phyloP scores from a whole-genome alignment of 2,888 invertebrate genomes.

The Drosophila robusta region DNA sequence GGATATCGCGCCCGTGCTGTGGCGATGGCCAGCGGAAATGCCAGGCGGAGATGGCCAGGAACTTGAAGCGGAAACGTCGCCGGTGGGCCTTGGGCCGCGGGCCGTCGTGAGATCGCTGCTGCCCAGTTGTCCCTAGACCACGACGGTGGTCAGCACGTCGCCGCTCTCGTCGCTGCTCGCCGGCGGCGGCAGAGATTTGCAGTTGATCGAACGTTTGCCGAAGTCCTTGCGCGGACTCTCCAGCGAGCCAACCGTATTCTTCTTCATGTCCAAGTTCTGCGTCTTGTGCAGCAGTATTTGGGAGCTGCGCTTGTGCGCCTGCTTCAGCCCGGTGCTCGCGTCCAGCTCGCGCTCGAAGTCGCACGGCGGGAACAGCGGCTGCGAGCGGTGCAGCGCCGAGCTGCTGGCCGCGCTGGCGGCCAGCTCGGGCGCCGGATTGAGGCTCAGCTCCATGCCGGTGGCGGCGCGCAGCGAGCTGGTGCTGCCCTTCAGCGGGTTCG shows the following conservation, averaged over 20 bases:
- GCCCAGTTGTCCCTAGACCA: slow-evolving; percentile 84
- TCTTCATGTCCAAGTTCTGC: slow-evolving; percentile 93
- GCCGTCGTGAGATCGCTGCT: slow-evolving; percentile 61
- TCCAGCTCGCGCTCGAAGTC: slow-evolving; percentile 84
- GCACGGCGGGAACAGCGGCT: slow-evolving; percentile 84
- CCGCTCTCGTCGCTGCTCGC: slow-evolving; percentile 81
- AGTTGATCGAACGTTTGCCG: slow-evolving; percentile 90
- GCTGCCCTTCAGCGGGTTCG: slow-evolving; percentile 90
- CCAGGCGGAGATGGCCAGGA: slow-evolving; percentile 54
- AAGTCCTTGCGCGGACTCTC: slow-evolving; percentile 89
- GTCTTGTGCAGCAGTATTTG: slow-evolving; percentile 92
- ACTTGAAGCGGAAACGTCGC: slow-evolving; percentile 70
- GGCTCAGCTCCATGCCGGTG: slow-evolving; percentile 85
- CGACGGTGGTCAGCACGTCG: slow-evolving; percentile 87
- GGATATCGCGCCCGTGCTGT: slow-evolving; percentile 70
- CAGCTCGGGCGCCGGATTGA: slow-evolving; percentile 84
- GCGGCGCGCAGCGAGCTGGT: slow-evolving; percentile 86
- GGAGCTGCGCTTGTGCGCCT: slow-evolving; percentile 86
- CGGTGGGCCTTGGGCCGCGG: slow-evolving; percentile 9
- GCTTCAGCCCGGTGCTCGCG: slow-evolving; percentile 83
- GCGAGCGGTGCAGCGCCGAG: slow-evolving; percentile 83
- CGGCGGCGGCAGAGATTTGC: slow-evolving; percentile 83
- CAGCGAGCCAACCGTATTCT: slow-evolving; percentile 90
- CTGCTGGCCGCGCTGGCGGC: slow-evolving; percentile 85
- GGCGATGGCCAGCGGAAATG: slow-evolving; percentile 45